These are phyloP conservation scores for Aldrovandia affinis DNA, from an alignment of 2,797 vertebrate species.

Conservation along the genomic window DNA sequence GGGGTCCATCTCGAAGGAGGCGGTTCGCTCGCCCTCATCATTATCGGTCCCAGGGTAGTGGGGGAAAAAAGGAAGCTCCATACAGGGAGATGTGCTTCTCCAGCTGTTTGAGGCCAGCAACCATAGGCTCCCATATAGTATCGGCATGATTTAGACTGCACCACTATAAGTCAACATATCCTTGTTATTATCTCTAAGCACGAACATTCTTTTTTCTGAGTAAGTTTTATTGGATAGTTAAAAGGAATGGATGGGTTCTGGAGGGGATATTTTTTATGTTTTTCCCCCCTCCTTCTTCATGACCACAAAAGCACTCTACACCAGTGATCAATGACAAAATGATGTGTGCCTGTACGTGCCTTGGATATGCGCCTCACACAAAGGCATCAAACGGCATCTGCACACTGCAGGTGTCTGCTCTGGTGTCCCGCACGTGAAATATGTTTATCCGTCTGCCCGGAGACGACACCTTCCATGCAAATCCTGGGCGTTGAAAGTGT, in stretches of 20 bases:
- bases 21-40: too few species aligned
- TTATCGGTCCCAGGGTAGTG: conserved; percentile 7
- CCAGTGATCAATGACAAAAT: conserved; percentile 23
- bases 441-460: conserved; percentile 29
- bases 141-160: conserved; percentile 30
- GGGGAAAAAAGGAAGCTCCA: conserved; percentile 14
- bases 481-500: conserved; percentile 43
- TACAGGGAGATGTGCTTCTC: too few species aligned
- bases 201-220: conserved; percentile 13
- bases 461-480: conserved; percentile 24
- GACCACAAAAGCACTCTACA: conserved; percentile 5
- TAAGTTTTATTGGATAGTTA: conserved; percentile 26
- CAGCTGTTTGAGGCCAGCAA: conserved; percentile 19
- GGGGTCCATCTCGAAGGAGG: too few species aligned
- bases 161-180: conserved; percentile 25
- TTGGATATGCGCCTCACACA: neutral
- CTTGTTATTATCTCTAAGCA: conserved; percentile 39
- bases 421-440: conserved; percentile 26
- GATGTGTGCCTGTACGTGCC: conserved; percentile 21
- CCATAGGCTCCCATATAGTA: conserved; percentile 12
- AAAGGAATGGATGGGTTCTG: conserved; percentile 21
- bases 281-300: conserved; percentile 25
- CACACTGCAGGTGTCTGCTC: conserved; percentile 26
- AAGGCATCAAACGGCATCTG: conserved; percentile 13
- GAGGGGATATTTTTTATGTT: conserved; percentile 23